Evolutionary conservation across 2,888 invertebrate species (phyloP), one percentile per base, ranked within the genome.

Genomic region (Drosophila mettleri): DNA sequence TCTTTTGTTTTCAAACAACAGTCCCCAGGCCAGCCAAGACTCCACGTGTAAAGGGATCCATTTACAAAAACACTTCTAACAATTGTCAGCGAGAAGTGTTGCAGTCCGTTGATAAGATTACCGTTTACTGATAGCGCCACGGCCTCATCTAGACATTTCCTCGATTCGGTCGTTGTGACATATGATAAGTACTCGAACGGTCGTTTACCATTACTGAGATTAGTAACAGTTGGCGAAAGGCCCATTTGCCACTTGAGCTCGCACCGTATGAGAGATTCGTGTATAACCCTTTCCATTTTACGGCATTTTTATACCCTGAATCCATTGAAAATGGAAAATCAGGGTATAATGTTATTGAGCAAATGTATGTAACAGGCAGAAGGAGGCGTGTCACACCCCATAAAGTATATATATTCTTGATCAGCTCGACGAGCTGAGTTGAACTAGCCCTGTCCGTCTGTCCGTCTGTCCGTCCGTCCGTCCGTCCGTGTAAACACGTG

Each of bases 71-170:
- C 83, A 83, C 71, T 83, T 67, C 83, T 73, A 78, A 78, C 78
- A 83, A 83, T 86, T 86, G 83, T 75, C 80, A 83, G 78, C 68
- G 64, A 62, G 58, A 74, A 80, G 86, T 78, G 86, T 74, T 72
- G 75, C 69, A 68, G 53, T 69, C 53, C 29, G 59, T 70, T 70
- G 83, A 83, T 83, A 83, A 83, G 83, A 83, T 83, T 78, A 72
- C 74, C 65, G 55, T 33, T 53, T 34, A 20, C 57, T 65, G 86
- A 86, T 83, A 86, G 67, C 64, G 51, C 45, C 33, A 18, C 34
- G 29, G 41, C 20, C 39, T 16, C 46, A 27, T 43, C 48, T 63
- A 52, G 59, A 57, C 77, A 77, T 77, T 77, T 76, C 77, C 73
- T 69, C 59, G 45, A 64, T 43, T 66, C 53, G 49, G 52, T 68